Conservation (phyloP, 23 tunicate species). For the Ciona savignyi region DNA sequence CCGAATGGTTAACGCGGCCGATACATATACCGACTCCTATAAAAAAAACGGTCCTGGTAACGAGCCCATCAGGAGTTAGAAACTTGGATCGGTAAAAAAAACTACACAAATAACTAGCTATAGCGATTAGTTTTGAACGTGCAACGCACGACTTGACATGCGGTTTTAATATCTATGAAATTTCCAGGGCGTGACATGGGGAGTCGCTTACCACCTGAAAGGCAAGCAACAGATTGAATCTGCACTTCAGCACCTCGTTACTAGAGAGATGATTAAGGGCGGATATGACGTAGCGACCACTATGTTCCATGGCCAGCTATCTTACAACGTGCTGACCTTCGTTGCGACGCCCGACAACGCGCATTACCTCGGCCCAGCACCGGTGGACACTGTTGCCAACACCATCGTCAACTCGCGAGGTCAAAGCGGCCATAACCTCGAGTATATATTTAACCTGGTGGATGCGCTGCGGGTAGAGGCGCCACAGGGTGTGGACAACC, state of each 20-base stretch:
- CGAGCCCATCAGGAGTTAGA: too few relatives aligned
- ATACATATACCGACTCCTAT: too few relatives aligned
- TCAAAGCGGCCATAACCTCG: slow-evolving; percentile 48
- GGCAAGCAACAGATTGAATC: slow-evolving; percentile 42
- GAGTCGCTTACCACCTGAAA: slow-evolving; percentile 33
- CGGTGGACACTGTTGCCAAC: slow-evolving; percentile 20
- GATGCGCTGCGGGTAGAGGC: slow-evolving; percentile 32
- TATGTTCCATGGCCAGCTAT: slow-evolving; percentile 11
- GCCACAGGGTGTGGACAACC: slow-evolving; percentile 32
- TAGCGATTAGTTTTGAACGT: too few relatives aligned
- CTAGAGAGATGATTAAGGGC: slow-evolving; percentile 41
- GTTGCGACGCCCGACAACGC: slow-evolving; percentile 34
- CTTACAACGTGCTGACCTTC: slow-evolving; percentile 10
- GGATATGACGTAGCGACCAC: slow-evolving; percentile 24
- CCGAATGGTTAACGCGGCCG: too few relatives aligned
- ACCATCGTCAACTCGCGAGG: slow-evolving; percentile 50
- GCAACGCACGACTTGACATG: too few relatives aligned
- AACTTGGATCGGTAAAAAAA: too few relatives aligned
- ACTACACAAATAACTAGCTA: too few relatives aligned
- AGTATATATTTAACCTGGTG: slow-evolving; percentile 40
- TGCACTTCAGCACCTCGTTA: slow-evolving; percentile 37
- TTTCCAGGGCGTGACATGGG: slow-evolving; percentile 54
- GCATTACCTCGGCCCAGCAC: slow-evolving; percentile 32
- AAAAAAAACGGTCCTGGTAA: too few relatives aligned
- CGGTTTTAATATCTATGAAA: too few relatives aligned